These are phyloP conservation scores for Sarcophaga carnaria DNA, from an alignment of 2,888 invertebrate species.

Conservation along the genomic window DNA sequence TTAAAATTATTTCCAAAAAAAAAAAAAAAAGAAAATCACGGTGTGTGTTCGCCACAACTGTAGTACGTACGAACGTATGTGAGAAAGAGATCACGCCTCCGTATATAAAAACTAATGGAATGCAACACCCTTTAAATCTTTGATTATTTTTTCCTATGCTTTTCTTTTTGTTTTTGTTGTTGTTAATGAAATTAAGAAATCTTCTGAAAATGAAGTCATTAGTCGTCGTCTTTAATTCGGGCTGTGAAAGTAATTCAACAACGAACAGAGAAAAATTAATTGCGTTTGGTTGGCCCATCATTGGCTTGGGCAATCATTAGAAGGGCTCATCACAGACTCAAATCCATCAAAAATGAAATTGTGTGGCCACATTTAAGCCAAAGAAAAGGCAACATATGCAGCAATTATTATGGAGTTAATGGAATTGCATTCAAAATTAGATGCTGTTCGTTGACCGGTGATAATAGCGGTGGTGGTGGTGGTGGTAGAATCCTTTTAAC, in stretches of 20 bases:
- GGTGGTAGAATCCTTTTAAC: slow-evolving; percentile 46
- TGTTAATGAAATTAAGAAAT: slow-evolving; percentile 54
- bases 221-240: slow-evolving; percentile 26
- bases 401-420: slow-evolving; percentile 28
- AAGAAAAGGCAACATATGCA: slow-evolving; percentile 37
- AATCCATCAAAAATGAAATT: slow-evolving; percentile 62
- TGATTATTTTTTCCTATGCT: too few relatives aligned
- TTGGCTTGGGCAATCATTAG: background rate
- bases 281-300: slow-evolving; percentile 64
- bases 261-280: slow-evolving; percentile 59
- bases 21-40: slow-evolving; percentile 1
- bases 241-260: slow-evolving; percentile 18
- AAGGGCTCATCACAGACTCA: background rate
- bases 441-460: background rate
- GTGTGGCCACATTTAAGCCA: slow-evolving; percentile 26
- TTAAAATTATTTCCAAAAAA: background rate
- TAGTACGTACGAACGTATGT: slow-evolving; percentile 5
- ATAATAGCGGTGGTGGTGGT: slow-evolving; percentile 22
- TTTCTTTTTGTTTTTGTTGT: background rate
- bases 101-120: slow-evolving; percentile 48
- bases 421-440: slow-evolving; percentile 33
- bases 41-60: slow-evolving; percentile 38
- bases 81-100: slow-evolving; percentile 48
- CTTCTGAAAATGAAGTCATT: slow-evolving; percentile 63
- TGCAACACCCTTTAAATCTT: slow-evolving; percentile 55